Evolutionary conservation across 2,797 vertebrate species (phyloP), one percentile per base, ranked within the genome.

Genomic region (Heliangelus exortis): DNA sequence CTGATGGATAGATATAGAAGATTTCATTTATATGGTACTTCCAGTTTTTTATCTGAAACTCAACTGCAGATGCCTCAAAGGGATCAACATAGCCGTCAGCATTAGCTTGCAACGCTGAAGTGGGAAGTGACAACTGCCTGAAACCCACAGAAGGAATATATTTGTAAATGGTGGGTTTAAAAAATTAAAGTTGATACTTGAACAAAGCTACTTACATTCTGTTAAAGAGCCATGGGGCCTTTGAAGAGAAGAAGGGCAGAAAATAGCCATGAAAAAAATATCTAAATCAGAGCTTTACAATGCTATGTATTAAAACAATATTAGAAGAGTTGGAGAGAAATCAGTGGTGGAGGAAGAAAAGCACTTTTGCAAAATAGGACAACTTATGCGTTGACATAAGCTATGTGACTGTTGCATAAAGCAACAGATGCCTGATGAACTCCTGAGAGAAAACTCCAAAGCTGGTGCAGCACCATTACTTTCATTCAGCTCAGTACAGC

Each of bases 91-190:
- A 77, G 17, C 45, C 2, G 0, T 61, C 2, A 0, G 77, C n/a
- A n/a, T 84, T 87, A 83, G n/a, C 34, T 85, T 23, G 4, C 57
- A 58, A 72, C 55, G 63, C 36, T 58, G 10, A 92, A 80, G 77
- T 95, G 90, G 86, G 95, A 96, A 90, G 92, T 94, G 92, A 75
- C 66, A 92, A 54, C 62, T 94, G 31, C 75, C 65, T 95, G 47
- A 75, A 92, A 72, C 75, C 66, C 72, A 74, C 77, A 73, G 90
- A 77, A 74, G 14, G 36, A 93, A 75, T 87, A 71, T 92, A 90
- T 90, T 77, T 93, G 41, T 67, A 65, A 85, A 78, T 18, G 66
- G 58, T 82, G 62, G 19, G 61, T 1, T 65, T 93, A 86, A 10
- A 19, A 80, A 85, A 67, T 26, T 45, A 80, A 62, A 41, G 28